A percentile compares a stretch with the other conserved stretches of the same genome.
Evolutionary conservation across 2,888 invertebrate genomes (phyloP).

Genomic region (Leucophenga maculata): DNA sequence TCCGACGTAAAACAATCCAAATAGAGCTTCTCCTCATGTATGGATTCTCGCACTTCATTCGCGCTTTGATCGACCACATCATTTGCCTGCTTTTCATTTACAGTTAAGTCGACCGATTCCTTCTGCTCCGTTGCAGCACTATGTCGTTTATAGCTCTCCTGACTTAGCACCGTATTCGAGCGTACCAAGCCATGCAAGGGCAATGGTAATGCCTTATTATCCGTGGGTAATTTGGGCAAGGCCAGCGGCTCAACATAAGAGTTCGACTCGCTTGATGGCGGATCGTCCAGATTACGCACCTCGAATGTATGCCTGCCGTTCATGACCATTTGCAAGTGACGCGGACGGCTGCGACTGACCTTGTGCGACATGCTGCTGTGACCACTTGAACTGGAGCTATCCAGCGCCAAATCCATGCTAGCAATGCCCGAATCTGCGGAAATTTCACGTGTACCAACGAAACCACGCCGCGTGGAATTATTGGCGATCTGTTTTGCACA

Average conservation of each 20-base stretch:
- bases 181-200: constrained; percentile 70
- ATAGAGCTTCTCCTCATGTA: constrained; percentile 80
- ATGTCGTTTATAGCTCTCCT: constrained; percentile 61
- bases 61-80: constrained; percentile 35
- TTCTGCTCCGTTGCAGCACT: constrained; percentile 40
- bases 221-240: constrained; percentile 70
- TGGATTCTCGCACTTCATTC: constrained; percentile 70
- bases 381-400: constrained; percentile 52
- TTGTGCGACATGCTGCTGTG: constrained; percentile 61
- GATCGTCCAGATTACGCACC: constrained; percentile 77
- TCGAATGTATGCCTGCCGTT: constrained; percentile 83
- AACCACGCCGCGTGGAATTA: constrained; percentile 76
- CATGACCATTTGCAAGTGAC: constrained; percentile 83
- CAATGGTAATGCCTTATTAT: constrained; percentile 61
- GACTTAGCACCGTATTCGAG: constrained; percentile 68
- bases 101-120: not conserved
- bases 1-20: constrained; percentile 77
- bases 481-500: constrained; percentile 82
- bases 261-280: constrained; percentile 69
- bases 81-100: not conserved
- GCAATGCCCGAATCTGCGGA: constrained; percentile 72
- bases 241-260: constrained; percentile 69
- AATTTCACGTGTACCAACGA: constrained; percentile 71
- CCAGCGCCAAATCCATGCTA: constrained; percentile 68
- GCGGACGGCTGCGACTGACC: constrained; percentile 74